Base-by-base conservation (phyloP, 2,113 vertebrate genomes). In the Larimichthys crocea region DNA sequence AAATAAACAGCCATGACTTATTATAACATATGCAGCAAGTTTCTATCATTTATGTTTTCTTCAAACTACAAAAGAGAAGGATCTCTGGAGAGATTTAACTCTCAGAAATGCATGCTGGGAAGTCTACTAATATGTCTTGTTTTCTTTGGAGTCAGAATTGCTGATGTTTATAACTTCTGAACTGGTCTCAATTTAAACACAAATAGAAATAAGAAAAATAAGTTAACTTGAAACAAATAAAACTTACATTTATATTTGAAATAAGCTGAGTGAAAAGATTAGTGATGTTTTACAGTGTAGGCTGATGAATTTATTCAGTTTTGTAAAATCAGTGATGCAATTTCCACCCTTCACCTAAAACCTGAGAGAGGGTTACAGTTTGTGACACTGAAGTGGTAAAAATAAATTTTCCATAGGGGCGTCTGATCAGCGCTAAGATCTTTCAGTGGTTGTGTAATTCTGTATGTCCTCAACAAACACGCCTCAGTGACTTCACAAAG, bases 401-500 rank as follows among this genome's bases (percentile, higher is more conserved):
- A 67, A 84, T 48, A 72, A 10, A 50, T 77, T 85, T 93, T 93
- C 89, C 86, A 88, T 40, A 16, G 42, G 31, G 78, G 64, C 4
- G 73, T 79, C 44, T 84, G 86, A 86, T 88, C 82, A 86, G 59
- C 5, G 0, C 80, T 73, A 59, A 79, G 66, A 90, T 86, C 79
- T 80, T 73, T 76, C 69, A 50, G 70, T 12, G 66, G 72, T 93
- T 91, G 92, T 88, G 90, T 82, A 91, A 89, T n/a, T 63, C 52
- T 67, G 4, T 81, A 11, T 35, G 50, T 80, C 83, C 49, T 74
- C 6, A 20, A 42, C 10, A 85, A 69, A 42, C 52, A 12, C 1
- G 26, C 59, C n/a, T 78, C 64, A 15, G 29, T n/a, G 59, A 69
- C 79, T 81, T 62, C 53, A 80, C 64, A 69, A 19, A 75, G 48